Conservation (phyloP, 2,797 vertebrate species). For the Mus minutoides region DNA sequence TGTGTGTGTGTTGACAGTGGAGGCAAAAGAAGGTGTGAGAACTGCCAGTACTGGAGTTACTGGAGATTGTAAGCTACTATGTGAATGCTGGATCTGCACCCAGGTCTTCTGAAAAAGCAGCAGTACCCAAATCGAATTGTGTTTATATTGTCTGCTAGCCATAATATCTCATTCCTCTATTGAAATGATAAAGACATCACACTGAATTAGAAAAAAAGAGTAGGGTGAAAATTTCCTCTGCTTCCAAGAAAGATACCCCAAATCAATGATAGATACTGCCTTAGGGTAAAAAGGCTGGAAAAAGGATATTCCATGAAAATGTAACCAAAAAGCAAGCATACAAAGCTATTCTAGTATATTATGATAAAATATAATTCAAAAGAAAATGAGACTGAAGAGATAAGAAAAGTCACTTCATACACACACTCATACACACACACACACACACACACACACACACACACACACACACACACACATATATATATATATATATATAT, state of each 20-base stretch:
- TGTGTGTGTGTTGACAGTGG: background rate
- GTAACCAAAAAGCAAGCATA: background rate
- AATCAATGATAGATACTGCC: no score
- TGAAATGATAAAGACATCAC: background rate
- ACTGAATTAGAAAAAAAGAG: background rate
- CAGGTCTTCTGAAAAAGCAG: background rate
- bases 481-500: no score
- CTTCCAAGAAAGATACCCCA: background rate
- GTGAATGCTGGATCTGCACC: background rate
- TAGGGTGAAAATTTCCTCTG: background rate
- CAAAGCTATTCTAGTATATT: background rate
- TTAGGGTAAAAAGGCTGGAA: no score
- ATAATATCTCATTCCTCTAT: background rate
- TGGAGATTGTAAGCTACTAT: background rate
- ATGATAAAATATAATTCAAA: background rate
- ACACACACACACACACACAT: no score
- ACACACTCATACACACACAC: no score
- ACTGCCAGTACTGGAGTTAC: background rate
- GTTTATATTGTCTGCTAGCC: rapidly evolving
- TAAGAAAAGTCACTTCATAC: background rate
- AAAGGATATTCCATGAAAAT: background rate
- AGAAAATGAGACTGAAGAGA: background rate
- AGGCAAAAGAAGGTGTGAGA: background rate
- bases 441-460: no score
- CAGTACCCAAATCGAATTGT: no score